Evolutionary conservation across 2,888 invertebrate species (phyloP), one percentile per base, ranked within the genome.

Genomic region (Cataglyphis rosenhaueri): DNA sequence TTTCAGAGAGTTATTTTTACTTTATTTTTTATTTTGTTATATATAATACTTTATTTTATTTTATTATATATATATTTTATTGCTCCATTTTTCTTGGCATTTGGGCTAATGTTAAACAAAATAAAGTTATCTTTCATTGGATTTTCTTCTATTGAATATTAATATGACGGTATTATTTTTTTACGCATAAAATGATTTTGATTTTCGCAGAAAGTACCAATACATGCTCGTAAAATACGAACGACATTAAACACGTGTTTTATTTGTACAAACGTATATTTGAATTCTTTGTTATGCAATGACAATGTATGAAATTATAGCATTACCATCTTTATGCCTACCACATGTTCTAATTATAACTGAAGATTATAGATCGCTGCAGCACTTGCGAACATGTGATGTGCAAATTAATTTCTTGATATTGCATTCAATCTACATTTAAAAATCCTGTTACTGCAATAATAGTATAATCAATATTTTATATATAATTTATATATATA

Each of bases 321-420:
- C 25, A 78, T 78, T 64, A 64, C n/a, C 44, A 35, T 65, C 55
- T 57, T 78, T 70, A 57, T 70, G 78, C 32, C 78, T 59, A 35
- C 57, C 78, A 70, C 3, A 68, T 78, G 78, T 68, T 78, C 70
- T 78, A 78, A 68, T 78, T 78, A 70, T 78, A 78, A 70, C 41
- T 12, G 12, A 70, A 78, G 41, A 78, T 78, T 70, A 57, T 65
- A 35, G 62, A 32, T 8, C 18, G 12, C 12, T 71, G 29, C 29
- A 32, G 9, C 15, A 48, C 35, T 64, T 38, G 29, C 21, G 62
- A 29, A 70, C 57, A 78, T 29, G 2, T 12, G 15, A 15, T 76
- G 38, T 55, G 12, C n/a, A 32, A 57, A 52, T n/a, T 8, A 25
- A 12, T 4, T 57, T 44, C 8, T 70, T n/a, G n/a, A 25, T 61